These are phyloP conservation scores for Oryzaephilus surinamensis DNA, from an alignment of 1,140 invertebrate genomes.

Conservation along the genomic window DNA sequence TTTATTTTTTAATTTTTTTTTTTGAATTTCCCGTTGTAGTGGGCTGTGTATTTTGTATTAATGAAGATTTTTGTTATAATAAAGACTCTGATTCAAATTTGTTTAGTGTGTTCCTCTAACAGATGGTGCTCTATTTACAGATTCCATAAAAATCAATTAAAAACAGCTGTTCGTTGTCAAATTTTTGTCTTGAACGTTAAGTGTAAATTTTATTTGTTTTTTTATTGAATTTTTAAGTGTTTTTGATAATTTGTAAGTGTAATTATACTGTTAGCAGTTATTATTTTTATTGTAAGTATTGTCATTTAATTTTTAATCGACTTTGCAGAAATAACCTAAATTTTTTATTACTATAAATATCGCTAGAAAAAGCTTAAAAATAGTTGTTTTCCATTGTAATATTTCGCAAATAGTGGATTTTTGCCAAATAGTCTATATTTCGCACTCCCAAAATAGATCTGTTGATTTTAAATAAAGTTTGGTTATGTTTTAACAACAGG, in stretches of 20 bases:
- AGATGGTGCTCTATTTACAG: too few species aligned
- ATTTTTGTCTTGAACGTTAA: too few species aligned
- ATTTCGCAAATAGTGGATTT: background rate
- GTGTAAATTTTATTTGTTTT: too few species aligned
- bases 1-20: background rate
- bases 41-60: conserved; percentile 1
- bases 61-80: background rate
- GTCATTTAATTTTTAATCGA: background rate
- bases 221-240: too few species aligned
- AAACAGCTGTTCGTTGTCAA: too few species aligned
- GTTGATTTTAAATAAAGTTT: conserved; percentile 3
- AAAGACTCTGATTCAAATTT: too few species aligned
- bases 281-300: conserved; percentile 1
- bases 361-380: background rate
- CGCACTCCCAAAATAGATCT: background rate
- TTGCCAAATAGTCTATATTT: conserved; percentile 2
- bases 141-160: too few species aligned
- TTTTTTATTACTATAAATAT: background rate
- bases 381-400: background rate
- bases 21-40: background rate
- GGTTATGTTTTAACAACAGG: conserved; percentile 14
- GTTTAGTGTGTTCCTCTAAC: too few species aligned
- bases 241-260: too few species aligned
- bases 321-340: background rate
- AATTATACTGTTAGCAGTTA: too few species aligned